phyloP scores from a whole-genome alignment of 1,140 invertebrate species.

The Monochamus saltuarius region DNA sequence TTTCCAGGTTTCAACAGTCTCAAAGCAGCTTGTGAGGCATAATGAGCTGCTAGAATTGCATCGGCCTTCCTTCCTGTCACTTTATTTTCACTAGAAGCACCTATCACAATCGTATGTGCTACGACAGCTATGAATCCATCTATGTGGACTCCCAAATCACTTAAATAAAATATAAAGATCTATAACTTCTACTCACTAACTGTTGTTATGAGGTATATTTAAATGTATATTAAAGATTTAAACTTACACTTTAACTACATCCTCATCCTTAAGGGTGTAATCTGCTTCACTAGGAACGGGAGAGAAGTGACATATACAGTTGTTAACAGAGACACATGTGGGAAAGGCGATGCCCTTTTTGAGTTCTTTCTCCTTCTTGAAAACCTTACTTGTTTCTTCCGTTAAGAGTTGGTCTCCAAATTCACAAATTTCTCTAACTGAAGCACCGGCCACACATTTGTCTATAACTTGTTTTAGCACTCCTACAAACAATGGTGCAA shows the following conservation, averaged over 20 bases:
- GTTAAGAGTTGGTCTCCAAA: slow-evolving; percentile 84
- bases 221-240: not conserved
- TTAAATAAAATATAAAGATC: slow-evolving; percentile 54
- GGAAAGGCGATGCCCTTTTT: slow-evolving; percentile 99
- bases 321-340: slow-evolving; percentile 97
- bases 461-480: slow-evolving; percentile 86
- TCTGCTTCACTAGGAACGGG: slow-evolving; percentile 92
- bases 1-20: slow-evolving; percentile 88
- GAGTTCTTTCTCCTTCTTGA: slow-evolving; percentile 97
- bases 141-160: slow-evolving; percentile 96
- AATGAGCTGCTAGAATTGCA: slow-evolving; percentile 92
- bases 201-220: not conserved
- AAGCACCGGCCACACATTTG: slow-evolving; percentile 83
- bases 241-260: slow-evolving; percentile 96
- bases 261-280: slow-evolving; percentile 84
- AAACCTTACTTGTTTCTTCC: slow-evolving; percentile 94
- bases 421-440: slow-evolving; percentile 89
- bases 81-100: slow-evolving; percentile 69
- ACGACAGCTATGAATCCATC: slow-evolving; percentile 99
- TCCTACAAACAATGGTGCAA: slow-evolving; percentile 61
- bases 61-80: slow-evolving; percentile 89
- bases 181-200: not conserved
- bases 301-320: slow-evolving; percentile 98
- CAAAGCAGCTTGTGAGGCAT: slow-evolving; percentile 91
- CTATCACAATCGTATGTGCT: slow-evolving; percentile 93